phyloP scores from a whole-genome alignment of 2,888 invertebrate genomes.

The Parapristionchus giblindavisi region DNA sequence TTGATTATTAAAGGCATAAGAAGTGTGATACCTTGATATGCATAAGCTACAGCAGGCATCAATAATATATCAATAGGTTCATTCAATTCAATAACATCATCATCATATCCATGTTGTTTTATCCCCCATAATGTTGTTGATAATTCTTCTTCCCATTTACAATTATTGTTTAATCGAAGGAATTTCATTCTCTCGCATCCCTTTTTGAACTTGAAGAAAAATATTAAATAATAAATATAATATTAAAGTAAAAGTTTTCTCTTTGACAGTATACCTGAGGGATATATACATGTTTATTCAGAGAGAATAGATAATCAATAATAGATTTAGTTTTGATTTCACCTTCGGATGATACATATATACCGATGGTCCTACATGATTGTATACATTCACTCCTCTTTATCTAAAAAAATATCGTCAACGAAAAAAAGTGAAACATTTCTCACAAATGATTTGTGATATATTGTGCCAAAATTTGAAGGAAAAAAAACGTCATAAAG shows the following conservation, averaged over 20 bases:
- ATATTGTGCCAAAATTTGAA: too few relatives aligned
- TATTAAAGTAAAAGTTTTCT: too few relatives aligned
- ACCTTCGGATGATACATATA: background rate
- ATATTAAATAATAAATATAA: background rate
- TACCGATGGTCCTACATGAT: background rate
- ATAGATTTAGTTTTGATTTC: constrained; percentile 1
- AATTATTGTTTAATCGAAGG: background rate
- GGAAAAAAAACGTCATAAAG: too few relatives aligned
- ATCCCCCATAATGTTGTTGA: background rate
- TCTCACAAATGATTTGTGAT: too few relatives aligned
- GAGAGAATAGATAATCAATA: background rate
- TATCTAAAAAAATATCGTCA: background rate
- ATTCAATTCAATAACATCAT: background rate
- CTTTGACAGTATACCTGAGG: too few relatives aligned
- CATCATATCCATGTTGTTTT: background rate
- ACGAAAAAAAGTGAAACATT: too few relatives aligned
- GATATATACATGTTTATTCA: constrained; percentile 5
- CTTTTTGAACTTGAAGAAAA: background rate
- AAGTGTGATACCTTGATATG: background rate
- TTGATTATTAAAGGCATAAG: background rate
- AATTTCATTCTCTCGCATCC: background rate
- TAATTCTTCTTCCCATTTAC: background rate
- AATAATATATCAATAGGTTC: background rate
- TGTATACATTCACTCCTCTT: background rate
- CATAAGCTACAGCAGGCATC: background rate